phyloP scores from a whole-genome alignment of 2,797 vertebrate species.

The Ctenopoma kingsleyae region DNA sequence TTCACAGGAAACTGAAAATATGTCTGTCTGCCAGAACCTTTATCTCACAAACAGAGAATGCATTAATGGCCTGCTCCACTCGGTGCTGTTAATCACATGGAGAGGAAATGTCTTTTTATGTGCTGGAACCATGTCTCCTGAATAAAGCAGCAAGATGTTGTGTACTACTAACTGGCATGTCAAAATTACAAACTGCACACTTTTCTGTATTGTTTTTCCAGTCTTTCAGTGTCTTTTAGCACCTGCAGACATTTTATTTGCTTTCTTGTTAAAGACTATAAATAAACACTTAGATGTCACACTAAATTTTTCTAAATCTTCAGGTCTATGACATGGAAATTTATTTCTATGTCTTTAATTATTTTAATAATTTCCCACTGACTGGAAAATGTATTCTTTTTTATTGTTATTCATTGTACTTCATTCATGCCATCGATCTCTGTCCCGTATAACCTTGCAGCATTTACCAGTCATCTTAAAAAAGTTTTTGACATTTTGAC shows the following conservation, averaged over 20 bases:
- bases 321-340: conserved; percentile 1
- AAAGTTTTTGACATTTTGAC: too few relatives aligned
- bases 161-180: conserved; percentile 29
- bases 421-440: neutral
- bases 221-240: neutral
- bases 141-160: conserved; percentile 24
- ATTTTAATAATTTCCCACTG: neutral
- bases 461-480: too few relatives aligned
- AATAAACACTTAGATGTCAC: conserved; percentile 31
- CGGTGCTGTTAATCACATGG: conserved; percentile 62
- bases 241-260: neutral
- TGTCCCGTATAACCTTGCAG: neutral
- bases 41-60: conserved; percentile 55
- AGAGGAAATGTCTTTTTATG: conserved; percentile 56
- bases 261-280: conserved; percentile 14
- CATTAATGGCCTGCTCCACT: conserved; percentile 52
- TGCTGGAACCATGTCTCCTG: conserved; percentile 48
- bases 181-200: conserved; percentile 33
- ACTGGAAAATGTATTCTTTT: neutral
- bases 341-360: neutral
- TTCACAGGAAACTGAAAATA: conserved; percentile 61
- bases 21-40: conserved; percentile 43
- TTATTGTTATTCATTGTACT: conserved; percentile 1
- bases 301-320: conserved; percentile 2
- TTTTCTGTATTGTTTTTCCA: conserved; percentile 13